Conservation (phyloP, 2,113 vertebrate species). For the Dicentrarchus labrax region DNA sequence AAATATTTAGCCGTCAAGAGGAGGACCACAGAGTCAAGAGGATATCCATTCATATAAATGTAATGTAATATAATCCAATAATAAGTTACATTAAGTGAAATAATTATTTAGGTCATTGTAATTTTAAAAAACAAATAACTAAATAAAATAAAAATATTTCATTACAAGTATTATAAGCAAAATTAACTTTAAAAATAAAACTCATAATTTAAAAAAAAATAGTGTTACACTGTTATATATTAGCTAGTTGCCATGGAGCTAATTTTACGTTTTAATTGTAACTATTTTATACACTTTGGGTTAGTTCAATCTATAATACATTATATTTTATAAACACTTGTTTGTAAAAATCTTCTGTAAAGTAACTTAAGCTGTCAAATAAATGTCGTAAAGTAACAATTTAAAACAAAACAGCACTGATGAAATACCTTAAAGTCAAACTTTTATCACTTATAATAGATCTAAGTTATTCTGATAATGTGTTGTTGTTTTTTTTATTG, state of each 20-base stretch:
- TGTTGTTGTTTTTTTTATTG: conserved; percentile 23
- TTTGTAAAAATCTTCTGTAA: background rate
- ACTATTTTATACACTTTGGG: background rate
- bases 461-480: conserved; percentile 4
- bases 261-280: background rate
- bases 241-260: background rate
- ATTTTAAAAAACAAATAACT: no score
- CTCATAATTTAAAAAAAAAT: no score
- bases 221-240: background rate
- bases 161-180: background rate
- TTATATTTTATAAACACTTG: background rate
- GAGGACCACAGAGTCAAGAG: background rate
- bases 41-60: background rate
- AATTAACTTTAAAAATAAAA: background rate
- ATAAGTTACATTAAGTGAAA: background rate
- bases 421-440: background rate
- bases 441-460: background rate
- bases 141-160: background rate
- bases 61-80: background rate
- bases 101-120: background rate
- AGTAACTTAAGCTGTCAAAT: background rate
- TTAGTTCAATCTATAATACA: background rate
- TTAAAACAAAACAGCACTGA: background rate
- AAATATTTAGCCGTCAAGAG: background rate
- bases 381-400: background rate